Evolutionary conservation across 2,113 vertebrate genomes (phyloP).

Genomic region (Oriolus oriolus): DNA sequence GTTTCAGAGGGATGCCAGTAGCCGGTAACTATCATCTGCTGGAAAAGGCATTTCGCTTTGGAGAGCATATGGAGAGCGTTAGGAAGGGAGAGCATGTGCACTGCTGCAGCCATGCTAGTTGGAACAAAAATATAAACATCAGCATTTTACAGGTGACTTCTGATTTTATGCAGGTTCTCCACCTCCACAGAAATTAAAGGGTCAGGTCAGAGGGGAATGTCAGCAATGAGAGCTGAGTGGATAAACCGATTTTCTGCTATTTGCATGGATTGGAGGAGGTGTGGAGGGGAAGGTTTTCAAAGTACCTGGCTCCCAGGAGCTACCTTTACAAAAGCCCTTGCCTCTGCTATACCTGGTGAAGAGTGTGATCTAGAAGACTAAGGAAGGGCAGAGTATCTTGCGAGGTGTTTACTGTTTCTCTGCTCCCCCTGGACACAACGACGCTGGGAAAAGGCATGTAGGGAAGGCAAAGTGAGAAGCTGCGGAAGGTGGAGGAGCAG

Average conservation of each 20-base stretch:
- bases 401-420: background rate
- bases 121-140: background rate
- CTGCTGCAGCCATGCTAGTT: background rate
- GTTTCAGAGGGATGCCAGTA: background rate
- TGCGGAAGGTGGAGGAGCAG: background rate
- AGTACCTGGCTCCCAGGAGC: background rate
- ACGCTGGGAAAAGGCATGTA: background rate
- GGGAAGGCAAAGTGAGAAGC: accelerated
- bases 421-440: background rate
- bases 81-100: background rate
- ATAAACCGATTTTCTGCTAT: background rate
- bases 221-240: background rate
- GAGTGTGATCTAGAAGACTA: background rate
- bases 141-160: background rate
- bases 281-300: background rate
- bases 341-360: background rate
- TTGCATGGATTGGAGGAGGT: background rate
- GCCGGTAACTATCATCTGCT: background rate
- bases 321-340: background rate
- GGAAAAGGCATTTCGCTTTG: background rate
- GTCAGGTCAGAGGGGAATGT: background rate
- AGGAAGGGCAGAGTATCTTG: background rate
- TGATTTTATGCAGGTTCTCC: background rate
- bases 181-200: background rate
- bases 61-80: background rate